Evolutionary conservation across 2,113 vertebrate species (phyloP), one percentile per base, ranked within the genome.

Genomic region (Eudyptes chrysolophus): DNA sequence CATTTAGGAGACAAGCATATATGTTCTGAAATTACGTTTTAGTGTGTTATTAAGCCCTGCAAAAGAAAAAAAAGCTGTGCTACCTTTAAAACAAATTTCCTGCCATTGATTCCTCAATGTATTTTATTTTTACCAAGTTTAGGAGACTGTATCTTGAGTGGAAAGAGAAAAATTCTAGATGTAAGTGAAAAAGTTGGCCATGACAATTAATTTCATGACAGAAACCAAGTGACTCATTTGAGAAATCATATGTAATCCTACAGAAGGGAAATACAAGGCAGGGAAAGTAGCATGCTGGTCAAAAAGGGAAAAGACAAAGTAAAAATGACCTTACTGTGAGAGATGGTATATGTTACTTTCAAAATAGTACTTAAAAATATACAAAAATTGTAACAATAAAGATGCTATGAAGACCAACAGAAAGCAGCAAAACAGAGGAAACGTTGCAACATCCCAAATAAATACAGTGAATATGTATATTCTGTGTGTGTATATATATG

Each of bases 281-380:
- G 16, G 9, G 19, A 71, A 90, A 87, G 15, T 0, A 74, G 36
- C 40, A n/a, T 3, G 34, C 29, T 57, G 10, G 19, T 76, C 16
- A 64, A 34, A 70, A 70, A 86, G 5, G 14, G n/a, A 68, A 77
- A 88, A 62, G 7, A 30, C 15, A 89, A 83, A 77, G 40, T 64
- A 71, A 91, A 89, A 89, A 57, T 11, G 0, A 69, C 16, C 24
- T 36, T 89, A 54, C 26, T 69, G 9, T 51, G 29, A 86, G 10
- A 88, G 11, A 84, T 2, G 3, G 22, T 10, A 20, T 3, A 32
- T 0, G 0, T 46, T 40, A 32, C 13, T 55, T 90, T 76, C 22
- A 82, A 81, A 78, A 11, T 18, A 46, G 27, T 49, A 40, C 18
- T 68, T 66, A 6, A 55, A 87, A 89, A 44, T 5, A 49, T 30